Evolutionary conservation across 2,113 vertebrate species (phyloP).

Genomic region (Morone saxatilis): DNA sequence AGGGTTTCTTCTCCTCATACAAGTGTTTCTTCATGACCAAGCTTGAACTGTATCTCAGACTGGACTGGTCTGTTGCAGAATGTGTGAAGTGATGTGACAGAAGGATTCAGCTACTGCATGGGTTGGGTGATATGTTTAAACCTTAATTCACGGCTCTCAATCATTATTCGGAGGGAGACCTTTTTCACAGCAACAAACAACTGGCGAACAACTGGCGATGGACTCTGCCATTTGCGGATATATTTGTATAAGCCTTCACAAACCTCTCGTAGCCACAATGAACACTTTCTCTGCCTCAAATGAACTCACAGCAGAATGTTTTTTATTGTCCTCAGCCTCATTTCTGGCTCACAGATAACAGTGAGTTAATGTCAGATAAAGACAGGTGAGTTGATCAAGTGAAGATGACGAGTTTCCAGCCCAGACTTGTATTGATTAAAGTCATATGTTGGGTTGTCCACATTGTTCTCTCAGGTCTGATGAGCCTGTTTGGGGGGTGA

Average conservation of each 20-base stretch:
- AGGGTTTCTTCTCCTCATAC: not conserved
- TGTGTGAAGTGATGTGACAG: slow-evolving; percentile 7
- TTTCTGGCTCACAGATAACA: not conserved
- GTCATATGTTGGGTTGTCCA: not conserved
- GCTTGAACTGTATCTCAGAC: slow-evolving; percentile 1
- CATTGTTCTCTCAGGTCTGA: not conserved
- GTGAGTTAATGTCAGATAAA: not conserved
- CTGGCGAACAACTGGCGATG: too few relatives aligned
- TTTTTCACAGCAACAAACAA: too few relatives aligned
- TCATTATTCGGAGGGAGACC: too few relatives aligned
- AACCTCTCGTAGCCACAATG: slow-evolving; percentile 7
- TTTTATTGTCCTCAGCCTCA: slow-evolving; percentile 17
- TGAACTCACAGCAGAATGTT: not conserved
- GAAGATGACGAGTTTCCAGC: not conserved
- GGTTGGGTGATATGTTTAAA: too few relatives aligned
- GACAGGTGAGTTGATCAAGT: not conserved
- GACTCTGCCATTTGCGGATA: too few relatives aligned
- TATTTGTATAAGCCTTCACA: not conserved
- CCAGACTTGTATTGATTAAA: not conserved
- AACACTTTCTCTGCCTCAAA: slow-evolving; percentile 19
- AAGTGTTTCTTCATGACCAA: not conserved
- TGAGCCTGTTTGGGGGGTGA: not conserved
- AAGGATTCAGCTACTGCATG: not conserved
- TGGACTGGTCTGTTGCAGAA: not conserved
- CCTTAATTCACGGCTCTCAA: too few relatives aligned